These are phyloP conservation scores for Alectura lathami DNA, from an alignment of 2,113 vertebrate genomes.

Conservation along the genomic window DNA sequence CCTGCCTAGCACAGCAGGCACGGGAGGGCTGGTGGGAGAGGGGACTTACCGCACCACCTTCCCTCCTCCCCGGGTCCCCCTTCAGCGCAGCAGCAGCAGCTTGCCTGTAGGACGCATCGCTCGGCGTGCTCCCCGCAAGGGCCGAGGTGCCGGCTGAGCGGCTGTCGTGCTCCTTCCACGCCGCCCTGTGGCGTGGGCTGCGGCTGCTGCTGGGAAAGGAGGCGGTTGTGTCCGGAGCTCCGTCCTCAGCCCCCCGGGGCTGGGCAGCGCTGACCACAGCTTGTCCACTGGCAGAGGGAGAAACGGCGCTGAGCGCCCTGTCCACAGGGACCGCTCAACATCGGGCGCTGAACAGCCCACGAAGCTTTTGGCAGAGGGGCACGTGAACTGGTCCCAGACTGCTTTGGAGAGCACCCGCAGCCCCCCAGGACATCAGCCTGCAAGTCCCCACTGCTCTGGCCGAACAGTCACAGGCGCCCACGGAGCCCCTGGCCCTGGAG, in stretches of 20 bases:
- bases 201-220: constrained; percentile 73
- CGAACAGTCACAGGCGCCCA: accelerated
- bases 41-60: accelerated
- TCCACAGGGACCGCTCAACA: accelerated
- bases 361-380: not conserved
- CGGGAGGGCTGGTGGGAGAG: accelerated
- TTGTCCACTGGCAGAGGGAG: constrained; percentile 80
- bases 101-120: constrained; percentile 71
- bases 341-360: not conserved
- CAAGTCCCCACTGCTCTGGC: accelerated
- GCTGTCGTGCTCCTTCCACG: constrained; percentile 44
- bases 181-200: not conserved
- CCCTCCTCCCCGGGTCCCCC: not conserved
- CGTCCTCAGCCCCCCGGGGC: constrained; percentile 60
- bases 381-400: not conserved
- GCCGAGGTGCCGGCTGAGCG: constrained; percentile 57
- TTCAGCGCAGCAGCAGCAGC: not conserved
- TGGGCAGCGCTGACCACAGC: constrained; percentile 81
- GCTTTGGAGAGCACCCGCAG: not conserved
- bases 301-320: not conserved
- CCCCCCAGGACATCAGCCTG: not conserved
- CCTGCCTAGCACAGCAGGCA: accelerated
- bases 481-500: not conserved
- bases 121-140: constrained; percentile 60
- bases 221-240: constrained; percentile 62